These are phyloP conservation scores for Heliconius erato DNA, from an alignment of 2,888 invertebrate genomes.

Conservation along the genomic window DNA sequence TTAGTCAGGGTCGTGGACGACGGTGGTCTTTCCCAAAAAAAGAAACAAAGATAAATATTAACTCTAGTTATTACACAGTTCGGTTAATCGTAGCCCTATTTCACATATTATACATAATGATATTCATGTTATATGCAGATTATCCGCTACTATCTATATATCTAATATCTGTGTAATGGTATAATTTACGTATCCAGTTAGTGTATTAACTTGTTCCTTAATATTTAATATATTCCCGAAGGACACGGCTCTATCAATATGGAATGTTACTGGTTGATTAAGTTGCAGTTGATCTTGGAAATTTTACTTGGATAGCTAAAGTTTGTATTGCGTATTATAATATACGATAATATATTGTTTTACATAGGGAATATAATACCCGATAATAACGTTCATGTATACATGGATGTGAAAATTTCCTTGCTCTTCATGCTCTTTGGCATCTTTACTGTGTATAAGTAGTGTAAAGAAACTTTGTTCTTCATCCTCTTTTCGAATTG, in stretches of 20 bases:
- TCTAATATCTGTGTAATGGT: not conserved
- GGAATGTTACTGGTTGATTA: not conserved
- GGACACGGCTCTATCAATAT: slow-evolving; percentile 18
- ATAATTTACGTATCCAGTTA: not conserved
- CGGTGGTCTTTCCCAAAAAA: too few species aligned
- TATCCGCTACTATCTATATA: not conserved
- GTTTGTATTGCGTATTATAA: not conserved
- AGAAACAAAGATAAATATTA: too few species aligned
- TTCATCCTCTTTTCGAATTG: too few species aligned
- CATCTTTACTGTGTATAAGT: too few species aligned
- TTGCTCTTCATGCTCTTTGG: too few species aligned
- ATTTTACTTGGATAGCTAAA: not conserved
- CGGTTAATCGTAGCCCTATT: too few species aligned
- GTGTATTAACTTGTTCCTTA: not conserved
- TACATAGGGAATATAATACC: not conserved
- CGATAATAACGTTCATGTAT: not conserved
- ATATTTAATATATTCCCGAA: slow-evolving; percentile 18
- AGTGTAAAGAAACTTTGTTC: too few species aligned
- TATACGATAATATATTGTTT: not conserved
- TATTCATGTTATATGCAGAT: not conserved
- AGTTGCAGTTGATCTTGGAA: slow-evolving; percentile 3
- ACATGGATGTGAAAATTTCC: too few species aligned
- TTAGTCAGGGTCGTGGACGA: too few species aligned
- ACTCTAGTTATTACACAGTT: too few species aligned
- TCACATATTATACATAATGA: not conserved